These are phyloP conservation scores for Lutra lutra DNA, from an alignment of 2,797 vertebrate species.

Conservation along the genomic window DNA sequence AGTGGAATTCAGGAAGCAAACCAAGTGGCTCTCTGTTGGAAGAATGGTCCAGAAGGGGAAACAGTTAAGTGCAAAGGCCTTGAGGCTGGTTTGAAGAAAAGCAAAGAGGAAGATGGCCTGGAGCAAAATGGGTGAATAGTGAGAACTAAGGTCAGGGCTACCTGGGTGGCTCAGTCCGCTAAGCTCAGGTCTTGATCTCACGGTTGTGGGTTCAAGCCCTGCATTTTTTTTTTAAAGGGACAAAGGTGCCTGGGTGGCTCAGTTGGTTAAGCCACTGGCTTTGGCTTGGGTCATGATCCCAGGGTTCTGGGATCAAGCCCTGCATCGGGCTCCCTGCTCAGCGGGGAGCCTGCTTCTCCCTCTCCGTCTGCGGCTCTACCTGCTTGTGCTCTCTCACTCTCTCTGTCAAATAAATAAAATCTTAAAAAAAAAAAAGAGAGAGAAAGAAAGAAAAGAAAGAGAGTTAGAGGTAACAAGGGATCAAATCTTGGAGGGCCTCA, in stretches of 20 bases:
- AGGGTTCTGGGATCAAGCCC: neutral
- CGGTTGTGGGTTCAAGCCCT: neutral
- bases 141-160: neutral
- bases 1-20: neutral
- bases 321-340: neutral
- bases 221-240: neutral
- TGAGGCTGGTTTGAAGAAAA: neutral
- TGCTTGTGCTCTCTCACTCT: too few relatives aligned
- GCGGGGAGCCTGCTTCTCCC: neutral
- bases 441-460: neutral
- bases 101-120: neutral
- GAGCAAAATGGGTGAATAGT: neutral
- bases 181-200: neutral
- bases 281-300: neutral
- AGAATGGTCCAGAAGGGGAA: neutral
- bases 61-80: neutral
- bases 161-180: neutral
- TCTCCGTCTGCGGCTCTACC: too few relatives aligned
- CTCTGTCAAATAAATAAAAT: too few relatives aligned
- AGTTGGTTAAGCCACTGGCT: too few relatives aligned
- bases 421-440: neutral
- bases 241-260: too few relatives aligned
- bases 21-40: neutral
- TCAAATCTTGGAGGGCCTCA: neutral
- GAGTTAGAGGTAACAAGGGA: neutral